These are phyloP conservation scores for Cinclus cinclus DNA, from an alignment of 2,113 vertebrate species.

Conservation along the genomic window DNA sequence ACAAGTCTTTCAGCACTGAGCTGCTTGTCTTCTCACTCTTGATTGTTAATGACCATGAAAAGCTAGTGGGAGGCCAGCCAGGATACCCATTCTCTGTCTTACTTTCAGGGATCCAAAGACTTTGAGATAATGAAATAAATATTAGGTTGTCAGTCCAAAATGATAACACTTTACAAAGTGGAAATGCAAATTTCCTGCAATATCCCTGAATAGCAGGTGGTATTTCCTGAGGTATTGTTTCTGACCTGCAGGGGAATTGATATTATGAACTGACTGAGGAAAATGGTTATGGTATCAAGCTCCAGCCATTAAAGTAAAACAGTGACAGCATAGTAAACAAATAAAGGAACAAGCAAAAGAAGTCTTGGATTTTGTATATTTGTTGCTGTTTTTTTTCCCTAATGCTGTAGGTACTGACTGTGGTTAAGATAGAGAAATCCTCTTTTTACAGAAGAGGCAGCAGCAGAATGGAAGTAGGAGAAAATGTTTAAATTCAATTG, in stretches of 20 bases:
- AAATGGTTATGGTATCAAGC: slow-evolving; percentile 51
- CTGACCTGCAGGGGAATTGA: slow-evolving; percentile 63
- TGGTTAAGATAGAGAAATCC: background rate
- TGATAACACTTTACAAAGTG: slow-evolving; percentile 54
- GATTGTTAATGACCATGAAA: slow-evolving; percentile 45
- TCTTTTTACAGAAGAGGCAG: background rate
- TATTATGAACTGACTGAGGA: slow-evolving; percentile 57
- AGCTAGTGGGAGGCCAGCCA: background rate
- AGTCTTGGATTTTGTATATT: slow-evolving; percentile 4
- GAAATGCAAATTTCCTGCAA: slow-evolving; percentile 73
- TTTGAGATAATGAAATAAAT: slow-evolving; percentile 28
- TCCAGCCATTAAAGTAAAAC: slow-evolving; percentile 45
- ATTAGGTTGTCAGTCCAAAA: slow-evolving; percentile 46
- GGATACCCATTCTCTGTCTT: background rate
- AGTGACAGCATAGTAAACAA: background rate
- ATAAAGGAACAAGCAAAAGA: background rate
- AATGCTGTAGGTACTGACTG: background rate
- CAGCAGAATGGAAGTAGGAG: background rate
- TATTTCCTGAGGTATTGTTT: slow-evolving; percentile 74
- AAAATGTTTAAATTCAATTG: background rate
- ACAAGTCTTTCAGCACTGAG: background rate
- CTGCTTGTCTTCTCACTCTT: slow-evolving; percentile 1
- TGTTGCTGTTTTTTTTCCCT: background rate
- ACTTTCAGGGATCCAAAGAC: background rate
- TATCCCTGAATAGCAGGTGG: slow-evolving; percentile 70